Percentiles rank a stretch among this genome's conserved stretches.
Evolutionary conservation across 2,797 vertebrate genomes (phyloP).

Genomic region (Premnoplex brunnescens): DNA sequence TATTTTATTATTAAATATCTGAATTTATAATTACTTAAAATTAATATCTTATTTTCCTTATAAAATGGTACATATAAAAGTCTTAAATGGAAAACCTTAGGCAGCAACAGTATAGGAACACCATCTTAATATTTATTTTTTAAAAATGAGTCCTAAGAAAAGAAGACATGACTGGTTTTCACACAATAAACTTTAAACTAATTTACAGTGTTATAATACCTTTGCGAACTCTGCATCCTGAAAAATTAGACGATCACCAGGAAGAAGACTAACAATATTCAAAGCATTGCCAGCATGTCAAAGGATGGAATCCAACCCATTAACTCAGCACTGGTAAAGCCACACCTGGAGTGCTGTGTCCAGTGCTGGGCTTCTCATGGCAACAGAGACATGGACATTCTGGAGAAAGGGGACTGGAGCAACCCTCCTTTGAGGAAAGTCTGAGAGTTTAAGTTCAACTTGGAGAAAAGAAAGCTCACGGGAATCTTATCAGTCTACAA

Average conservation of each 20-base stretch:
- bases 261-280: not conserved
- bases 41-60: not conserved
- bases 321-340: not conserved
- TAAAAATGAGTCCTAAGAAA: not conserved
- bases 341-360: not conserved
- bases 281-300: not conserved
- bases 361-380: not conserved
- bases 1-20: not conserved
- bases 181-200: not conserved
- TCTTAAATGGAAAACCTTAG: not conserved
- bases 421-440: not conserved
- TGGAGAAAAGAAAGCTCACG: not conserved
- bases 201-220: not conserved
- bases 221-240: not conserved
- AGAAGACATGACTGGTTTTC: not conserved
- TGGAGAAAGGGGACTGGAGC: not conserved
- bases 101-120: not conserved
- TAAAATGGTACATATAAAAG: not conserved
- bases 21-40: not conserved
- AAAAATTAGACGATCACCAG: not conserved
- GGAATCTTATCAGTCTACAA: not conserved
- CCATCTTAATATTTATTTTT: not conserved
- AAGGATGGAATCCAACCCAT: not conserved
- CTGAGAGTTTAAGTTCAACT: not conserved
- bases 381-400: not conserved